Conservation (phyloP, 2,113 vertebrate genomes). For the Trichechus manatus region DNA sequence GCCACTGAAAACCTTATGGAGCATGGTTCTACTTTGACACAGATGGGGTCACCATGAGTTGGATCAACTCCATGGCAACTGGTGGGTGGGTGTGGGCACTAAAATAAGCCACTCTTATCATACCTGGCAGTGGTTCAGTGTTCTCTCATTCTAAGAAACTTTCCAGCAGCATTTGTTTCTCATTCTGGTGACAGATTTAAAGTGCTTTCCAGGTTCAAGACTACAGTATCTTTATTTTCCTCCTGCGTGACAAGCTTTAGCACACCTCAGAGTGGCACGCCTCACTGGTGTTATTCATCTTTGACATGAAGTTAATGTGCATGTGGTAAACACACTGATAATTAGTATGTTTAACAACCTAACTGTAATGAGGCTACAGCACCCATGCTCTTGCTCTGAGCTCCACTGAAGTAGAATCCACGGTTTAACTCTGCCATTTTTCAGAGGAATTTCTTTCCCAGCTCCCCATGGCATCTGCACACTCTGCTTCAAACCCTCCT, state of each 20-base stretch:
- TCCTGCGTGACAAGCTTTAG: conserved; percentile 35
- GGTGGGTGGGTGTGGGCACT: not conserved
- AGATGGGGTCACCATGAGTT: not conserved
- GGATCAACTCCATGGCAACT: not conserved
- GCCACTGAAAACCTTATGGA: not conserved
- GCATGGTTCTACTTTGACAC: no score
- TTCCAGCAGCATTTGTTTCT: not conserved
- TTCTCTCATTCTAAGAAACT: not conserved
- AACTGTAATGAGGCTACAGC: conserved; percentile 79
- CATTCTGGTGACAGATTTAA: conserved; percentile 12
- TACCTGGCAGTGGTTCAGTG: not conserved
- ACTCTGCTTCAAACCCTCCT: conserved; percentile 78
- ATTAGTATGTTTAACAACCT: conserved; percentile 78
- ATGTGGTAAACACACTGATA: conserved; percentile 78
- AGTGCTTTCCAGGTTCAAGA: not conserved
- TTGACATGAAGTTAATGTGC: conserved; percentile 73
- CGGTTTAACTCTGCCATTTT: conserved; percentile 49
- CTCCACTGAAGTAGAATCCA: conserved; percentile 67
- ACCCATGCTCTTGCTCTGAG: conserved; percentile 52
- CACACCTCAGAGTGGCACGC: conserved; percentile 44
- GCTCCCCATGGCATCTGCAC: conserved; percentile 77
- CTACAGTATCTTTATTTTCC: not conserved
- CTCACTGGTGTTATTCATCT: conserved; percentile 81
- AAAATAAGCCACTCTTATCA: no score
- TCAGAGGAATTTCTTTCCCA: conserved; percentile 72